phyloP scores from a whole-genome alignment of 2,888 invertebrate genomes.

The Drosophila mettleri region DNA sequence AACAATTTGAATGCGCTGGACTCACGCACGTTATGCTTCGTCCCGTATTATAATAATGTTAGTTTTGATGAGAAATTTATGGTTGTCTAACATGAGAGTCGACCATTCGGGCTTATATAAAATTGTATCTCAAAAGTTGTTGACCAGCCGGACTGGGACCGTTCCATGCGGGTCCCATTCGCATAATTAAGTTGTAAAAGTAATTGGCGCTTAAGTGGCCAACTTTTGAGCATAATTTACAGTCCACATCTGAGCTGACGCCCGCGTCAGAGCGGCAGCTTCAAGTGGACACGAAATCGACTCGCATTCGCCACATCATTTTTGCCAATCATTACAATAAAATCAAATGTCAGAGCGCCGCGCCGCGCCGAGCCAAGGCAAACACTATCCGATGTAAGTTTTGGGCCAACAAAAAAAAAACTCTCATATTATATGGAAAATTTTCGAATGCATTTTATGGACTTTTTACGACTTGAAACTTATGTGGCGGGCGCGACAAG shows the following conservation, averaged over 20 bases:
- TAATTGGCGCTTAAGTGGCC: conserved; percentile 73
- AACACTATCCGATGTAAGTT: conserved; percentile 44
- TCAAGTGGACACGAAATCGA: conserved; percentile 14
- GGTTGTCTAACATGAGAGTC: conserved; percentile 59
- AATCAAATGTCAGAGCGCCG: conserved; percentile 71
- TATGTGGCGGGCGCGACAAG: conserved; percentile 63
- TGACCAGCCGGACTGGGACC: conserved; percentile 21
- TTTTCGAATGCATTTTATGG: conserved; percentile 78
- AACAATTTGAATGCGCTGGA: conserved; percentile 49
- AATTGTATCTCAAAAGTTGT: conserved; percentile 21
- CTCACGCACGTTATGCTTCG: conserved; percentile 50
- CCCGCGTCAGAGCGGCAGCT: not conserved
- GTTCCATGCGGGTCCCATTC: conserved; percentile 53
- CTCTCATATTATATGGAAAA: conserved; percentile 56
- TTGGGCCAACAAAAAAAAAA: conserved; percentile 10
- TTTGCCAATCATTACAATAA: conserved; percentile 75
- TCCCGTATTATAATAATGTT: conserved; percentile 23
- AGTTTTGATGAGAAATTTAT: conserved; percentile 66
- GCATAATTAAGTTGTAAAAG: conserved; percentile 77
- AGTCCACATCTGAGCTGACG: conserved; percentile 7
- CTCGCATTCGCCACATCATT: conserved; percentile 75
- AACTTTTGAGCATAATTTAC: conserved; percentile 74
- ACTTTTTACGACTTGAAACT: conserved; percentile 80
- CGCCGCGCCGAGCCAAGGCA: too few relatives aligned
- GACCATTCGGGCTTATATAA: conserved; percentile 27